Percentiles rank a stretch among this genome's conserved stretches.
phyloP scores from a whole-genome alignment of 2,888 invertebrate species.

The Ornithoptera alexandrae region DNA sequence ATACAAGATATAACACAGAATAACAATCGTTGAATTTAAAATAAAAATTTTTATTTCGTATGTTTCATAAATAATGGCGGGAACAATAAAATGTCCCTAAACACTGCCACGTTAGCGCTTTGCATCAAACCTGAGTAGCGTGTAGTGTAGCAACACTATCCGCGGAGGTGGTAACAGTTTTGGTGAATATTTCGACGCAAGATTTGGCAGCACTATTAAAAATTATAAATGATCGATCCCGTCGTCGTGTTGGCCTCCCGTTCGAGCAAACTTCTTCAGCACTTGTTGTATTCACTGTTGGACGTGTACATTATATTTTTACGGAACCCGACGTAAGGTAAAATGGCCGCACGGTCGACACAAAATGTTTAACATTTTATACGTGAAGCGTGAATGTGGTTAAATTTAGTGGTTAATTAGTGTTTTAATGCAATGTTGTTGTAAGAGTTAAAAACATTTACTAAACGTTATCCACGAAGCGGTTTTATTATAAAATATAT shows the following conservation, averaged over 20 bases:
- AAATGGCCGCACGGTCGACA: conserved; percentile 31
- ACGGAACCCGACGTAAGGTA: conserved; percentile 20
- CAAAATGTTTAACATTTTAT: conserved; percentile 15
- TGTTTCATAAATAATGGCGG: too few relatives aligned
- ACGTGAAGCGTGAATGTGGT: conserved; percentile 21
- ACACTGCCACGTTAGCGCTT: conserved; percentile 19
- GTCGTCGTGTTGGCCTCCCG: not conserved
- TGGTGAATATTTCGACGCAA: conserved; percentile 20
- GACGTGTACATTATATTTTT: conserved; percentile 28
- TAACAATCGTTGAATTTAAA: too few relatives aligned
- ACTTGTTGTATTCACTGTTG: conserved; percentile 15
- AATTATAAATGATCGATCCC: not conserved
- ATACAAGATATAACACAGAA: too few relatives aligned
- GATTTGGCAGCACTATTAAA: conserved; percentile 1
- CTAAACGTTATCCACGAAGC: conserved; percentile 15
- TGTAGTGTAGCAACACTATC: not conserved
- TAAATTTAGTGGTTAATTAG: conserved; percentile 21
- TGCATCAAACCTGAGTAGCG: not conserved
- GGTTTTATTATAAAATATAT: not conserved
- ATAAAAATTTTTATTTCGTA: too few relatives aligned
- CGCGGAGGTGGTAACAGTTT: not conserved
- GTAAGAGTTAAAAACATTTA: conserved; percentile 27
- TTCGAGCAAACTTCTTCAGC: not conserved
- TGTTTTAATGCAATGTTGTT: conserved; percentile 31
- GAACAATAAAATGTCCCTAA: not conserved